phyloP scores from a whole-genome alignment of 1,140 invertebrate genomes.

The Tetragnatha versicolor region DNA sequence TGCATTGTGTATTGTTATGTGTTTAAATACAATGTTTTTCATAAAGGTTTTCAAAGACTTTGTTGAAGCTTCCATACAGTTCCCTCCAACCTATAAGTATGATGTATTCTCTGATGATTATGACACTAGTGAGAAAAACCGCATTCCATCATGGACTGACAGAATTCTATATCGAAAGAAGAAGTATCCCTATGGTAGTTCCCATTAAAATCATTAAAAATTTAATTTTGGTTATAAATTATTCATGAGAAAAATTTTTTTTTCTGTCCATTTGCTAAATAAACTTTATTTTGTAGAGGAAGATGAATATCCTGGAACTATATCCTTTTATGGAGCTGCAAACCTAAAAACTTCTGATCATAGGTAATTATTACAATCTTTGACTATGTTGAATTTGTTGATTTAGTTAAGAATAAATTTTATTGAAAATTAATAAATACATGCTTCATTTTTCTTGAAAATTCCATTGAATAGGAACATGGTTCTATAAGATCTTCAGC shows the following conservation, averaged over 20 bases:
- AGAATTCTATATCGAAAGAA: constrained; percentile 85
- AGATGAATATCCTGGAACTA: constrained; percentile 77
- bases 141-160: constrained; percentile 98
- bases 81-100: constrained; percentile 98
- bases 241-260: neutral
- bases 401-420: neutral
- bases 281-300: constrained; percentile 61
- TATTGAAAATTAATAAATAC: too few relatives aligned
- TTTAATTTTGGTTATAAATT: constrained; percentile 2
- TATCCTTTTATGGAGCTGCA: constrained; percentile 88
- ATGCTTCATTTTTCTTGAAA: too few relatives aligned
- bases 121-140: constrained; percentile 97
- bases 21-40: too few relatives aligned
- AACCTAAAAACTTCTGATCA: constrained; percentile 99
- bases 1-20: too few relatives aligned
- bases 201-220: neutral
- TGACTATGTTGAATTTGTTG: neutral
- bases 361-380: too few relatives aligned
- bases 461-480: too few relatives aligned
- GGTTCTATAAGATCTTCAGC: too few relatives aligned
- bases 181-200: constrained; percentile 34
- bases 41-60: constrained; percentile 97
- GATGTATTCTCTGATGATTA: constrained; percentile 99
- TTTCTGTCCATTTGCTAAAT: neutral
- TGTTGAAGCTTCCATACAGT: constrained; percentile 88